Percentiles rank a stretch among this genome's conserved stretches.
phyloP scores from a whole-genome alignment of 2,113 vertebrate species.

The Cavia aperea region DNA sequence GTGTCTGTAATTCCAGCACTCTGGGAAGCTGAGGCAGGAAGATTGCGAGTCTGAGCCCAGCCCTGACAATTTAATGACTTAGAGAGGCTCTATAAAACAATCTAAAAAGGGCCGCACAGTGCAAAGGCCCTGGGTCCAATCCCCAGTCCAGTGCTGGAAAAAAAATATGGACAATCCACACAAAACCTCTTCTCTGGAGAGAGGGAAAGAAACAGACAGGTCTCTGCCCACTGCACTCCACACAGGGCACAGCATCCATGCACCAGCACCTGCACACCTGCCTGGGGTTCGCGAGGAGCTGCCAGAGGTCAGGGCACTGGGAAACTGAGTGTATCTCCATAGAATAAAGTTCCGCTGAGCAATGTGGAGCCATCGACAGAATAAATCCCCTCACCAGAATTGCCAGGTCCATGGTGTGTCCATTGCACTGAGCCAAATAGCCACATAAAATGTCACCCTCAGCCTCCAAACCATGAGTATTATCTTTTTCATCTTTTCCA shows the following conservation, averaged over 20 bases:
- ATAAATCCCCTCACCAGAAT: not conserved
- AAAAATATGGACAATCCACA: too few species aligned
- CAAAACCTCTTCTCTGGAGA: not conserved
- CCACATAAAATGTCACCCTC: accelerated
- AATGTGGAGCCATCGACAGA: accelerated
- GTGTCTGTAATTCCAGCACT: not conserved
- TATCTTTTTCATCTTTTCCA: too few species aligned
- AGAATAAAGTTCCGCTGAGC: too few species aligned
- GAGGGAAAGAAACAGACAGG: not conserved
- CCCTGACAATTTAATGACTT: not conserved
- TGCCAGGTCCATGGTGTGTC: not conserved
- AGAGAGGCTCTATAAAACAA: not conserved
- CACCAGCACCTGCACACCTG: accelerated
- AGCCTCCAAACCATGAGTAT: accelerated
- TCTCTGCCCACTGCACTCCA: not conserved
- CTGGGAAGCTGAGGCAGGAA: not conserved
- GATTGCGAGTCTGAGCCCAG: not conserved
- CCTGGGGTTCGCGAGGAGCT: not conserved
- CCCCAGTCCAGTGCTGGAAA: not conserved
- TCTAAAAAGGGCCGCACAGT: not conserved
- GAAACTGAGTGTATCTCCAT: accelerated
- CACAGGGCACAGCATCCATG: accelerated
- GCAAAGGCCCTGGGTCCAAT: not conserved
- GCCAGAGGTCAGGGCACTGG: accelerated
- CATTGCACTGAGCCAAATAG: accelerated